These are phyloP conservation scores for Tokudaia muenninki DNA, from an alignment of 2,797 vertebrate genomes.

Conservation along the genomic window DNA sequence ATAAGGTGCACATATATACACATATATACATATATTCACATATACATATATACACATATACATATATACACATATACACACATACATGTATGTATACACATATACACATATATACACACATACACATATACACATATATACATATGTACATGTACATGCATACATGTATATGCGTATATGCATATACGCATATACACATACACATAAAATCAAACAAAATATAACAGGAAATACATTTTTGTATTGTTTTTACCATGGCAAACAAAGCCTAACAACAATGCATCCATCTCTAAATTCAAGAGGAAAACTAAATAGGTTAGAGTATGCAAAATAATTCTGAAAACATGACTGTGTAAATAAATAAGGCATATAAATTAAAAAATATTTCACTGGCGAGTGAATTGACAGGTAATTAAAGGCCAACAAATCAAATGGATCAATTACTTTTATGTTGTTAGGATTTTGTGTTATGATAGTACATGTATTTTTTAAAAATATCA, in stretches of 20 bases:
- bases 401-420: not conserved
- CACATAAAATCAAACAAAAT: not conserved
- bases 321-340: constrained; percentile 18
- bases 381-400: not conserved
- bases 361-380: constrained; percentile 17
- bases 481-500: not conserved
- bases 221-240: not conserved
- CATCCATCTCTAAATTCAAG: not conserved
- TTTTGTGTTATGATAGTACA: not conserved
- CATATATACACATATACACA: too few relatives aligned
- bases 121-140: not conserved
- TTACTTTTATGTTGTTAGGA: not conserved
- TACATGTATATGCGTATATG: too few relatives aligned
- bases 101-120: too few relatives aligned
- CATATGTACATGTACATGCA: too few relatives aligned
- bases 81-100: too few relatives aligned
- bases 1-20: not conserved
- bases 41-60: too few relatives aligned
- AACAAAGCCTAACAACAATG: not conserved
- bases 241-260: not conserved
- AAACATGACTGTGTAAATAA: not conserved
- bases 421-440: not conserved
- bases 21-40: not conserved
- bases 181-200: too few relatives aligned
- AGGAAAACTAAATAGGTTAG: not conserved